Evolutionary conservation across 2,113 vertebrate genomes (phyloP).

Genomic region (Numenius arquata): DNA sequence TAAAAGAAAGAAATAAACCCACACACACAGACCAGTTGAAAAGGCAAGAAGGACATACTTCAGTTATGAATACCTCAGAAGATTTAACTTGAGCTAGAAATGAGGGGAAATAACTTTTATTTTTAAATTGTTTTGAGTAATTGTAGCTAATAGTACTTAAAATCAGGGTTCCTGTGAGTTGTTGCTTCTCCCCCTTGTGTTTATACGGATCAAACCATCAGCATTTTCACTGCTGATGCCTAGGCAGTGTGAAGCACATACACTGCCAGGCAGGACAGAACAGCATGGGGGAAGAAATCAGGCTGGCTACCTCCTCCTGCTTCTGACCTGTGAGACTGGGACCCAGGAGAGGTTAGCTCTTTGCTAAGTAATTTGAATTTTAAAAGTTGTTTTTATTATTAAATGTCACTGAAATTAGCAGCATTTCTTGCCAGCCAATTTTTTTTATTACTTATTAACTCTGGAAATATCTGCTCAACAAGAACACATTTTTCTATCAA

Average conservation of each 20-base stretch:
- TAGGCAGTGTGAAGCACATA: not conserved
- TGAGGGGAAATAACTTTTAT: not conserved
- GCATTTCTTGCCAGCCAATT: not conserved
- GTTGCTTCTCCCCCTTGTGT: not conserved
- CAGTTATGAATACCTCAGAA: not conserved
- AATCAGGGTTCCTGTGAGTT: not conserved
- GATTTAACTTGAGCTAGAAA: not conserved
- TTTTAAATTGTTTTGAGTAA: not conserved
- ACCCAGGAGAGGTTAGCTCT: not conserved
- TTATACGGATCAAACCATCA: not conserved
- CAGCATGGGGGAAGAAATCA: not conserved
- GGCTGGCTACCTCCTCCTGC: not conserved
- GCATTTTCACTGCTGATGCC: not conserved
- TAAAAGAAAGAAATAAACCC: not conserved
- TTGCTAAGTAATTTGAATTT: not conserved
- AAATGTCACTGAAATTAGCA: not conserved
- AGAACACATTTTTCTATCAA: slow-evolving; percentile 13
- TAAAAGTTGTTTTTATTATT: not conserved
- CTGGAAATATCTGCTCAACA: slow-evolving; percentile 3
- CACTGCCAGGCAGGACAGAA: not conserved
- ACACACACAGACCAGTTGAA: not conserved
- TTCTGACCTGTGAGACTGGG: not conserved
- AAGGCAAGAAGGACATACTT: not conserved
- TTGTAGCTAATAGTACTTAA: not conserved
- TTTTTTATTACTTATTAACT: not conserved